Conservation (phyloP, 2,888 invertebrate species). For the Yponomeuta plumbellus region DNA sequence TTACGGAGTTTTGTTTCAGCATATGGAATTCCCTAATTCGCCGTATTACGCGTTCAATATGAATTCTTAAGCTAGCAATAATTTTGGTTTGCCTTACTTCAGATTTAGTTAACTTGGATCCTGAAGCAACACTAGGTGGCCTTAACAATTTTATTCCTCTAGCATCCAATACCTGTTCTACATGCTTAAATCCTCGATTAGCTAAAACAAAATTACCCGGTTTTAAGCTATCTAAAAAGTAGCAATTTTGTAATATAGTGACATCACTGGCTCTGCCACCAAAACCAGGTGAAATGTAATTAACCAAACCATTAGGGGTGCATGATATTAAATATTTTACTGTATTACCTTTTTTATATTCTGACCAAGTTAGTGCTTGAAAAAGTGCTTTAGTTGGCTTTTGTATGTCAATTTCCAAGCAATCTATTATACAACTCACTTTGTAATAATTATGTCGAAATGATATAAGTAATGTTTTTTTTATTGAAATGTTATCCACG, state of each 20-base stretch:
- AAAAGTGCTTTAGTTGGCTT: slow-evolving; percentile 9
- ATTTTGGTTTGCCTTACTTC: slow-evolving; percentile 18
- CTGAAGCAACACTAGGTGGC: slow-evolving; percentile 16
- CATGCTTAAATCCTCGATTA: slow-evolving; percentile 22
- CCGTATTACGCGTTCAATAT: slow-evolving; percentile 20
- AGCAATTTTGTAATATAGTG: slow-evolving; percentile 4
- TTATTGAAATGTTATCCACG: slow-evolving; percentile 4
- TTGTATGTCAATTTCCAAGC: slow-evolving; percentile 13
- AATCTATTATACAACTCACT: slow-evolving; percentile 13
- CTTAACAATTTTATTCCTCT: slow-evolving; percentile 16
- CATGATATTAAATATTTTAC: slow-evolving; percentile 14
- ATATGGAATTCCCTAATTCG: slow-evolving; percentile 19
- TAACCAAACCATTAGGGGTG: slow-evolving; percentile 7
- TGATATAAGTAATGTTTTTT: slow-evolving; percentile 4
- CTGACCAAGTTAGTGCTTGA: slow-evolving; percentile 15
- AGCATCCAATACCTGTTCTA: slow-evolving; percentile 10
- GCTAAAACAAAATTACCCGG: slow-evolving; percentile 17
- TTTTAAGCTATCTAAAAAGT: background rate
- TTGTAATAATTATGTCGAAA: slow-evolving; percentile 10
- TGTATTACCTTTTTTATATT: slow-evolving; percentile 16
- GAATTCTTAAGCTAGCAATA: slow-evolving; percentile 19
- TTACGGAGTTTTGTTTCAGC: slow-evolving; percentile 15
- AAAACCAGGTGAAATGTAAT: slow-evolving; percentile 12
- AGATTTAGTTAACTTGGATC: slow-evolving; percentile 11
- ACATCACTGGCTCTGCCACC: slow-evolving; percentile 9